These are phyloP conservation scores for Frieseomelitta varia DNA, from an alignment of 1,140 invertebrate species.

Conservation along the genomic window DNA sequence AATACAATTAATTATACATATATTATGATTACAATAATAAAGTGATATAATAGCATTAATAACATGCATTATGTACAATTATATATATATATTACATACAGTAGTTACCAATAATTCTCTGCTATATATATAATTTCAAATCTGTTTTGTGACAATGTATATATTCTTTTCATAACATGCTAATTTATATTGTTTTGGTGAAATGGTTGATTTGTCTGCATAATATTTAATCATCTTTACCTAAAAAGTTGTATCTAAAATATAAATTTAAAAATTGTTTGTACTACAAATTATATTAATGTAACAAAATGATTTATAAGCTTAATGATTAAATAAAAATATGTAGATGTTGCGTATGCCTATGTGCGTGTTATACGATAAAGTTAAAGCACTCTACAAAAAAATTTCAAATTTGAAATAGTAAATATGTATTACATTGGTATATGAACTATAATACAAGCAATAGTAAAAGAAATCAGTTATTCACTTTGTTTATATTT, in stretches of 20 bases:
- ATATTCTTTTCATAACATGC: neutral
- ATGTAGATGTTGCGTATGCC: neutral
- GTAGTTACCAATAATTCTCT: neutral
- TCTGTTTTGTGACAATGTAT: constrained; percentile 13
- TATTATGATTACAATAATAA: neutral
- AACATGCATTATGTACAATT: constrained; percentile 1
- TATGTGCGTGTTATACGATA: neutral
- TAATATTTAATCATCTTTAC: neutral
- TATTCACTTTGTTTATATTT: neutral
- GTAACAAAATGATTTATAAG: neutral
- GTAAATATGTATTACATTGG: neutral
- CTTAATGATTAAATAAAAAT: neutral
- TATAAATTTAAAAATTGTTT: neutral
- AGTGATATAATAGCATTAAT: neutral
- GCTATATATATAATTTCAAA: constrained; percentile 9
- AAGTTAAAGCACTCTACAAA: neutral
- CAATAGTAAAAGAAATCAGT: neutral
- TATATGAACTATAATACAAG: neutral
- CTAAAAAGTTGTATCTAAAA: neutral
- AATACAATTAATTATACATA: neutral
- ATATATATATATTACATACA: constrained; percentile 5
- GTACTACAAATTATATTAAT: neutral
- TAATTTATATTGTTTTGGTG: constrained; percentile 6
- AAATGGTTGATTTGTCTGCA: neutral
- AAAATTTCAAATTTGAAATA: neutral